phyloP scores from a whole-genome alignment of 2,113 vertebrate genomes.

The Hydrolagus affinis region DNA sequence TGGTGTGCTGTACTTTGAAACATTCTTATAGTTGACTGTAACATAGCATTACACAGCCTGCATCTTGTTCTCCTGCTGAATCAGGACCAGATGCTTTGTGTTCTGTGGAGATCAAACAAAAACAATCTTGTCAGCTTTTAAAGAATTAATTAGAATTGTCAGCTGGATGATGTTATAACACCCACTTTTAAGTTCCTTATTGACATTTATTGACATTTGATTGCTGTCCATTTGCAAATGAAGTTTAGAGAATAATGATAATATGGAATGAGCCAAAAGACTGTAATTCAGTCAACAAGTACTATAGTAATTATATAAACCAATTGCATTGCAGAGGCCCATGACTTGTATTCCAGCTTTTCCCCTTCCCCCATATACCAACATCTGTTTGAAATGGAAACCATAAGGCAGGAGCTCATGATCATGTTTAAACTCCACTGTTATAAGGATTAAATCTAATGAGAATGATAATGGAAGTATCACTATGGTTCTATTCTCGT shows the following conservation, averaged over 20 bases:
- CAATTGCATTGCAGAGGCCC: too few species aligned
- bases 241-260: constrained; percentile 8
- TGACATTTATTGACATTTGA: constrained; percentile 9
- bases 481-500: too few species aligned
- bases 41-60: too few species aligned
- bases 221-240: neutral
- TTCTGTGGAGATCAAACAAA: neutral
- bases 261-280: neutral
- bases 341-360: neutral
- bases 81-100: neutral
- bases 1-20: too few species aligned
- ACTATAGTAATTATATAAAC: neutral
- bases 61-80: neutral
- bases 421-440: too few species aligned
- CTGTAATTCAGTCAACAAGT: neutral
- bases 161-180: neutral
- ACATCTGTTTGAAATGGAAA: constrained; percentile 26
- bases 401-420: neutral
- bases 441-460: too few species aligned
- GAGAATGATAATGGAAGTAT: too few species aligned
- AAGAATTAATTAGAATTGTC: neutral
- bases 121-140: neutral
- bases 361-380: neutral
- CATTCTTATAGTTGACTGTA: too few species aligned
- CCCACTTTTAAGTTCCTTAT: neutral